Base-by-base conservation (phyloP, 2,888 invertebrate genomes). In the Lysandra coridon region DNA sequence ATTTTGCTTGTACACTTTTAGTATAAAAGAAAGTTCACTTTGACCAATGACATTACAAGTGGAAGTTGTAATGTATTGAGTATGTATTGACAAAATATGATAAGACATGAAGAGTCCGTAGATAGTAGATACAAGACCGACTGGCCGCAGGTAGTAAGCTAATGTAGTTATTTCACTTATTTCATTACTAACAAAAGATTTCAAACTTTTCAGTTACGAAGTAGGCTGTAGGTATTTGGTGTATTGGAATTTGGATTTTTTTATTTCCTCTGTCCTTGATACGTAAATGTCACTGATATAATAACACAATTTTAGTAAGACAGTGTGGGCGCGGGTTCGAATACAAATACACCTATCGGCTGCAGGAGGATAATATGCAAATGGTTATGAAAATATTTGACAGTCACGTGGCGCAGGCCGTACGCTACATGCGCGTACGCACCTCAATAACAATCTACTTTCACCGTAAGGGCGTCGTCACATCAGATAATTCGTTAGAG, bases 391-490 rank as follows among this genome's bases (percentile, higher is more conserved):
- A 81, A 80, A 76, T 81, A 80, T 80, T 82, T 79, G 82, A 80
- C 79, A 57, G 74, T 81, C 80, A 81, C 82, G 84, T 84, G 84
- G 83, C 84, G 84, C 86, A 86, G 79, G 82, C 84, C 85, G 75
- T 81, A 76, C 73, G 81, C 80, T 81, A 82, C 87, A 87, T 87
- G 87, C 88, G 89, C 87, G 86, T 86, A 87, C 85, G 87, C 86
- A 87, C 87, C 88, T 90, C 88, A 86, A 88, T 89, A 88, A 89
- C 88, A 89, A 89, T 88, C 88, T 85, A 92, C 92, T 92, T 92
- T 93, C 92, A 91, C 92, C 91, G 84, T 89, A 91, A 91, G 90
- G 91, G 90, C 90, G 86, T 84, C 85, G 85, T 85, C 88, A 88
- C 86, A 88, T 86, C 81, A 79, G 80, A 79, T 83, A 81, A 82